Evolutionary conservation across 2,113 vertebrate genomes (phyloP).

Genomic region (Neomonachus schauinslandi): DNA sequence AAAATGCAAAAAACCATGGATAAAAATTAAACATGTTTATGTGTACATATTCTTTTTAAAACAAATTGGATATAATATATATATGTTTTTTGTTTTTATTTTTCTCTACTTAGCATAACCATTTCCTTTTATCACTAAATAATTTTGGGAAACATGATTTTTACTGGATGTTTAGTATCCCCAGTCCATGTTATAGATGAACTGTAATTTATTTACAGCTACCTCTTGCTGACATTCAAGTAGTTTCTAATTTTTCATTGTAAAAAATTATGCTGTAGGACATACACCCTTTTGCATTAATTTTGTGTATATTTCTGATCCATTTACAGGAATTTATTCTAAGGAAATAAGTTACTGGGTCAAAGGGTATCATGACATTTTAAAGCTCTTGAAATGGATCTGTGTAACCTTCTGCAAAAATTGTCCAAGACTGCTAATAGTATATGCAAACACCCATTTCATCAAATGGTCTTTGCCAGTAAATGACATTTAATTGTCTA

Average conservation of each 20-base stretch:
- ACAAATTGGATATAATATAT: background rate
- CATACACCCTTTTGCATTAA: background rate
- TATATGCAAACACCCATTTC: constrained; percentile 23
- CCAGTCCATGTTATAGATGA: background rate
- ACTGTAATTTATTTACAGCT: background rate
- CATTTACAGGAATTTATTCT: background rate
- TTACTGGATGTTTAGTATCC: background rate
- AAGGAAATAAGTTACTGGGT: constrained; percentile 31
- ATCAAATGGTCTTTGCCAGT: background rate
- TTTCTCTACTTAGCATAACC: background rate
- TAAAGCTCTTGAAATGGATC: constrained; percentile 27
- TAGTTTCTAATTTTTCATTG: constrained; percentile 22
- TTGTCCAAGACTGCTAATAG: background rate
- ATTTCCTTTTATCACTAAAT: constrained; percentile 24
- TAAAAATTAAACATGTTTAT: constrained; percentile 7
- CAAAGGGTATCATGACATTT: background rate
- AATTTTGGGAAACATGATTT: background rate
- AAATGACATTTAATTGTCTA: background rate
- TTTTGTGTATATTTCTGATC: constrained; percentile 20
- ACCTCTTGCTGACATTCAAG: background rate
- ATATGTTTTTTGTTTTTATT: background rate
- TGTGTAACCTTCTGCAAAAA: constrained; percentile 17
- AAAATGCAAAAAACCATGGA: background rate
- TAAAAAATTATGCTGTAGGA: background rate
- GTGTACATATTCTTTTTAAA: background rate